Percentiles rank a stretch among this genome's conserved stretches.
These are phyloP conservation scores for Megaceryle maxima DNA, from an alignment of 2,113 vertebrate genomes.

Conservation along the genomic window DNA sequence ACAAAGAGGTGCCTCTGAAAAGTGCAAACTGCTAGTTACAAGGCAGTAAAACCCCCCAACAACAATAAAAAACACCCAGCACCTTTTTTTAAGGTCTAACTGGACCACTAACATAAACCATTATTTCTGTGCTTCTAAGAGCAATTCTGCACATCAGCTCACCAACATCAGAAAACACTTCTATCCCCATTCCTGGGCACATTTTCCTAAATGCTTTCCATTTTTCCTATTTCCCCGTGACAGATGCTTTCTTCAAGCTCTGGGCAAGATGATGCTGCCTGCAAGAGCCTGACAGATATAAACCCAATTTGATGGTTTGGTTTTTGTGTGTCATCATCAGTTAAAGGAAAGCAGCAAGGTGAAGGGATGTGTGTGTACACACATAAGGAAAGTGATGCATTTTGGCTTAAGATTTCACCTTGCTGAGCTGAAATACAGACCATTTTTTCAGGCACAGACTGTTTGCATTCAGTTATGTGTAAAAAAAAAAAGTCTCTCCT, in stretches of 20 bases:
- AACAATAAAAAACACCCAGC: fast-evolving
- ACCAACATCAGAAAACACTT: neutral
- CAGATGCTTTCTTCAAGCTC: neutral
- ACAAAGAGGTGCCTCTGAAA: neutral
- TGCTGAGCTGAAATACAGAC: neutral
- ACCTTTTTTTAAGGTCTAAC: neutral
- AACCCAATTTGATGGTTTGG: neutral
- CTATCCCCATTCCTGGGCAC: neutral
- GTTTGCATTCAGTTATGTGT: neutral
- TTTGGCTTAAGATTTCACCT: neutral
- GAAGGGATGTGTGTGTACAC: neutral
- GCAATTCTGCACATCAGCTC: neutral
- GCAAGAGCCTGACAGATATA: neutral
- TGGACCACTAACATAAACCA: neutral
- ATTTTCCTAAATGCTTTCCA: neutral
- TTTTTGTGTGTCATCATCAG: neutral
- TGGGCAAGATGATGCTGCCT: neutral
- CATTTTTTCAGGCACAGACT: neutral
- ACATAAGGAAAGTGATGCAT: neutral
- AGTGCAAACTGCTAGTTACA: neutral
- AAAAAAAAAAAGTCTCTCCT: neutral
- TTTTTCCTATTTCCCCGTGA: neutral
- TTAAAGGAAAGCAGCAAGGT: neutral
- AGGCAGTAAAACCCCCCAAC: neutral
- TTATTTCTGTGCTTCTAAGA: neutral